Conservation (phyloP, 2,113 vertebrate species). For the Channa maculata region DNA sequence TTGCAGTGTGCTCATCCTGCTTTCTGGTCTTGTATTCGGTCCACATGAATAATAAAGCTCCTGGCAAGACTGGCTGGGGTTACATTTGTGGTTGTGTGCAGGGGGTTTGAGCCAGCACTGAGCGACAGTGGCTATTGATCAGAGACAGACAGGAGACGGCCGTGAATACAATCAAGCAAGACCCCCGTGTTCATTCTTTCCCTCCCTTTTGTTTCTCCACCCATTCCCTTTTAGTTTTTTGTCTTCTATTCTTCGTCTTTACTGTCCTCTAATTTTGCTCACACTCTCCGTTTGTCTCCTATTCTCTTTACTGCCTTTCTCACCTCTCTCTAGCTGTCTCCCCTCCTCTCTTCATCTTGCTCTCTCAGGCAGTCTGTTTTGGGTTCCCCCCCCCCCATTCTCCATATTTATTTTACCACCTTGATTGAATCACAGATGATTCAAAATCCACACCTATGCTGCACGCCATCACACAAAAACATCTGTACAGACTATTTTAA, state of each 20-base stretch:
- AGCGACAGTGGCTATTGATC: conserved; percentile 66
- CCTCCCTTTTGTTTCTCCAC: not conserved
- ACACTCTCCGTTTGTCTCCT: conserved; percentile 20
- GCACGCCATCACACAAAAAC: conserved; percentile 49
- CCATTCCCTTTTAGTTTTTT: not conserved
- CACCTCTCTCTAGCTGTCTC: conserved; percentile 20
- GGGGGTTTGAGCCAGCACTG: conserved; percentile 44
- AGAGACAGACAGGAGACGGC: conserved; percentile 47
- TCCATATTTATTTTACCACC: conserved; percentile 37
- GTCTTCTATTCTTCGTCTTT: conserved; percentile 9
- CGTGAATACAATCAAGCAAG: conserved; percentile 41
- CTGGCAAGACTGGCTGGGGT: conserved; percentile 51
- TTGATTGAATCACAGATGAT: conserved; percentile 52
- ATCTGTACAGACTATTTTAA: conserved; percentile 79
- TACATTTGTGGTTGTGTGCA: conserved; percentile 61
- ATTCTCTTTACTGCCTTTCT: conserved; percentile 29
- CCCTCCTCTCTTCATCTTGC: conserved; percentile 3
- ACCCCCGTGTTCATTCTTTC: conserved; percentile 4
- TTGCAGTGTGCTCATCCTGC: conserved; percentile 40
- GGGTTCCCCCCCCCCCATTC: too few relatives aligned
- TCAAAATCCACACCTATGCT: conserved; percentile 57
- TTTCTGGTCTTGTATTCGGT: conserved; percentile 62
- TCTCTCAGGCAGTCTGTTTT: conserved; percentile 1
- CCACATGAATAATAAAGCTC: conserved; percentile 71
- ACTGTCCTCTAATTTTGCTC: conserved; percentile 11